phyloP scores from a whole-genome alignment of 2,888 invertebrate species.

The Drosophila helvetica region DNA sequence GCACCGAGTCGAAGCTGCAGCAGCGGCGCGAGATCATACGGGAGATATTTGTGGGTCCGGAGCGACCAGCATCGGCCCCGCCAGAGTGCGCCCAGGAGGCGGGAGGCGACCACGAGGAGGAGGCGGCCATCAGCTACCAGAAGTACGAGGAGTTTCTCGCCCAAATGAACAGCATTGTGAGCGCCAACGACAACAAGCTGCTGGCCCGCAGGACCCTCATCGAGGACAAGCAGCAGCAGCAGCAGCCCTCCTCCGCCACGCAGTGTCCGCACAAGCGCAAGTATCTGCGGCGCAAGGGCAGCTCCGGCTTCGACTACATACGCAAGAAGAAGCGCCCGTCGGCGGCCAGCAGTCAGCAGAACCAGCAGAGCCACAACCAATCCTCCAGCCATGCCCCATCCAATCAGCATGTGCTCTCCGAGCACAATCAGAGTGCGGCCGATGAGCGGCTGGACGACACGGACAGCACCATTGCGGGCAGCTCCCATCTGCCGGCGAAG shows the following conservation, averaged over 20 bases:
- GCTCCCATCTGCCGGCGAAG: constrained; percentile 56
- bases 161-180: constrained; percentile 80
- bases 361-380: constrained; percentile 6
- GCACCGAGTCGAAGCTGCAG: constrained; percentile 89
- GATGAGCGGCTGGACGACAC: constrained; percentile 67
- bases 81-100: constrained; percentile 84
- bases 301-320: constrained; percentile 91
- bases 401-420: constrained; percentile 16
- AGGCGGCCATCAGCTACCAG: constrained; percentile 74
- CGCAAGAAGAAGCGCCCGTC: constrained; percentile 92
- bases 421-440: constrained; percentile 34
- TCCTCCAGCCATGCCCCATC: constrained; percentile 5
- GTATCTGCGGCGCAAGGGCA: constrained; percentile 82
- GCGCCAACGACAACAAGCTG: constrained; percentile 73
- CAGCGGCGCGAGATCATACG: constrained; percentile 91
- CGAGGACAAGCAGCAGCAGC: constrained; percentile 10
- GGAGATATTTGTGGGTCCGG: constrained; percentile 90
- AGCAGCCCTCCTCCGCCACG: constrained; percentile 3
- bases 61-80: constrained; percentile 92
- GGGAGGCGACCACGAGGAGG: constrained; percentile 15
- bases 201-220: constrained; percentile 31
- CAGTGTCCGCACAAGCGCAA: constrained; percentile 70
- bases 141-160: constrained; percentile 82
- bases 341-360: constrained; percentile 20
- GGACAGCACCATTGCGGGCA: constrained; percentile 69